Evolutionary conservation across 2,113 vertebrate genomes (phyloP).

Genomic region (Catagonus wagneri): DNA sequence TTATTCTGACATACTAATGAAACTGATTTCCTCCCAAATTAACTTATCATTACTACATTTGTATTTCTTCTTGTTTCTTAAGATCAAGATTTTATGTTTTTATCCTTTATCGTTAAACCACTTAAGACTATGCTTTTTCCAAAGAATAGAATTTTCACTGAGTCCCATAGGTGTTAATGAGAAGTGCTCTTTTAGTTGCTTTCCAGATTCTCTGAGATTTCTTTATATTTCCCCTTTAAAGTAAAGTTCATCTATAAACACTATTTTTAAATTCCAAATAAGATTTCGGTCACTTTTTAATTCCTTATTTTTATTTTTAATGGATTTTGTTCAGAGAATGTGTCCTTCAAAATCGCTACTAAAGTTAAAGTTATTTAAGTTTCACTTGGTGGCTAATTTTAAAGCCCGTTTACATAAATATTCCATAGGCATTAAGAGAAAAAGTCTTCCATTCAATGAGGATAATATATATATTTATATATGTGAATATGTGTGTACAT

Average conservation of each 20-base stretch:
- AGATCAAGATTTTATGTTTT: conserved; percentile 14
- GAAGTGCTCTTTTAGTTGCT: background rate
- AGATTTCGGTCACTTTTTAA: background rate
- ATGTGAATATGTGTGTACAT: background rate
- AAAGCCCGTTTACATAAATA: conserved; percentile 30
- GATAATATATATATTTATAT: background rate
- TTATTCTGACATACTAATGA: background rate
- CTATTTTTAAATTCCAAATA: conserved; percentile 48
- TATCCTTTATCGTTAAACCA: background rate
- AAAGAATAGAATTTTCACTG: background rate
- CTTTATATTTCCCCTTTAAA: background rate
- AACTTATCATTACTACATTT: background rate
- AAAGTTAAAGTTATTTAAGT: background rate
- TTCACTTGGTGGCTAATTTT: conserved; percentile 2
- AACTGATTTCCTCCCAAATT: background rate
- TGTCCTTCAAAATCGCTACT: background rate
- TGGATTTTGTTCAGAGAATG: background rate
- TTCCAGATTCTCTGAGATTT: conserved; percentile 18
- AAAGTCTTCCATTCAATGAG: background rate
- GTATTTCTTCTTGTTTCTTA: background rate
- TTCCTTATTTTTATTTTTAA: conserved; percentile 28
- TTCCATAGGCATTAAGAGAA: background rate
- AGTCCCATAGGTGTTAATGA: background rate
- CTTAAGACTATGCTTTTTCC: background rate
- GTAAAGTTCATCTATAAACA: background rate